A percentile compares a stretch with the other conserved stretches of the same genome.
These are phyloP conservation scores for Teleogryllus oceanicus DNA, from an alignment of 2,888 invertebrate genomes.

Conservation along the genomic window DNA sequence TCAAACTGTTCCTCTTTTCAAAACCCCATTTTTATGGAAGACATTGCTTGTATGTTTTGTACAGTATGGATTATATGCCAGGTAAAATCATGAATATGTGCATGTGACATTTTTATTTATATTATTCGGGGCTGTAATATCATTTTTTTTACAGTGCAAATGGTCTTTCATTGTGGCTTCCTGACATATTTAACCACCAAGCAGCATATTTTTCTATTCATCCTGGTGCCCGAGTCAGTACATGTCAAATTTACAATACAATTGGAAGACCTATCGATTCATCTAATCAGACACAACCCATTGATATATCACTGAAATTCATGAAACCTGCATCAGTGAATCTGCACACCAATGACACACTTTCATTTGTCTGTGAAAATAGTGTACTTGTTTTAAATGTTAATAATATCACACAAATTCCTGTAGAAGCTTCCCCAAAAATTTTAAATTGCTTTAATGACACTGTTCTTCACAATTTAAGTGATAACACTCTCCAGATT, in stretches of 20 bases:
- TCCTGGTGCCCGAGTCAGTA: constrained; percentile 4
- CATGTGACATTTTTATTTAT: not conserved
- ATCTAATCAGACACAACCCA: not conserved
- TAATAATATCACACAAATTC: not conserved
- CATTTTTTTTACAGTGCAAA: constrained; percentile 33
- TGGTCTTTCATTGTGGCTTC: constrained; percentile 46
- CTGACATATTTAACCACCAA: constrained; percentile 45
- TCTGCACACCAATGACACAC: not conserved
- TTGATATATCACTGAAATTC: not conserved
- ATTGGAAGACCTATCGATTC: not conserved
- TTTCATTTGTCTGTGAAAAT: not conserved
- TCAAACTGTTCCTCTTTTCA: constrained; percentile 26
- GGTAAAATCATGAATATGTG: constrained; percentile 4
- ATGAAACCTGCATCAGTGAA: not conserved
- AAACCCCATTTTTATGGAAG: not conserved
- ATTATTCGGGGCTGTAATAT: not conserved
- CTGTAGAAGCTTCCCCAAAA: not conserved
- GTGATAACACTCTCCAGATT: not conserved
- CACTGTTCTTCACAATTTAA: not conserved
- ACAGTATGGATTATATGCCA: constrained; percentile 23
- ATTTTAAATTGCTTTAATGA: not conserved
- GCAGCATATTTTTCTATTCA: constrained; percentile 39
- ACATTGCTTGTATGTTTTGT: constrained; percentile 22
- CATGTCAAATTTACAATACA: constrained; percentile 4
- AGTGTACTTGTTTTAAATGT: not conserved